Base-by-base conservation (phyloP, 2,113 vertebrate species). In the Zosterops hypoxanthus region DNA sequence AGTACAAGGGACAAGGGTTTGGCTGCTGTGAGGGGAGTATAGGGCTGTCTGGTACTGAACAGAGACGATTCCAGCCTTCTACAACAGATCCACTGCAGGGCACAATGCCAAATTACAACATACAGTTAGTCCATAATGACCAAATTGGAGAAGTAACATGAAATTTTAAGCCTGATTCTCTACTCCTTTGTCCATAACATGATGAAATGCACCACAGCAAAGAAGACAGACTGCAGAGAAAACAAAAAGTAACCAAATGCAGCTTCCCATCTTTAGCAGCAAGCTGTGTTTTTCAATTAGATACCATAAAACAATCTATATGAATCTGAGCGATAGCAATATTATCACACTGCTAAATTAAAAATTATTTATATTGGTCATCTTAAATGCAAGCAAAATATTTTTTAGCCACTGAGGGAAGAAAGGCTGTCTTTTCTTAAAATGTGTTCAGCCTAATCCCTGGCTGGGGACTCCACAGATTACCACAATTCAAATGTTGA, bases 401-500 rank as follows among this genome's bases (percentile, higher is more conserved):
- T 33, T 57, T 88, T 77, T 76, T 79, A 76, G 9, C 9, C 50
- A 18, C 9, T 59, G 23, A 7, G 18, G 50, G 6, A 92, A 92
- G 46, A 87, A 59, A 82, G 23, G 41, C 14, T 76, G 20, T 59
- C 14, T 88, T 88, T 86, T 93, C 23, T 86, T 90, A 50, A 88
- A 73, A 78, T 55, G 2, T 39, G 53, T 79, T 92, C 83, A 72
- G n/a, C 24, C 17, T 88, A 96, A 90, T 95, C 47, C 60, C 78
- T 90, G 68, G 52, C 42, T 12, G 1, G 84, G 60, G 87, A 93
- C 55, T 73, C 33, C 50, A 44, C 47, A 80, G 63, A 76, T 90
- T 96, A 77, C 34, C 66, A 70, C 59, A 86, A 94, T 90, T 95
- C 82, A 94, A 88, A 90, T 88, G 64, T 88, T 80, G 68, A 91